phyloP scores from a whole-genome alignment of 2,797 vertebrate species.

The Netta rufina region DNA sequence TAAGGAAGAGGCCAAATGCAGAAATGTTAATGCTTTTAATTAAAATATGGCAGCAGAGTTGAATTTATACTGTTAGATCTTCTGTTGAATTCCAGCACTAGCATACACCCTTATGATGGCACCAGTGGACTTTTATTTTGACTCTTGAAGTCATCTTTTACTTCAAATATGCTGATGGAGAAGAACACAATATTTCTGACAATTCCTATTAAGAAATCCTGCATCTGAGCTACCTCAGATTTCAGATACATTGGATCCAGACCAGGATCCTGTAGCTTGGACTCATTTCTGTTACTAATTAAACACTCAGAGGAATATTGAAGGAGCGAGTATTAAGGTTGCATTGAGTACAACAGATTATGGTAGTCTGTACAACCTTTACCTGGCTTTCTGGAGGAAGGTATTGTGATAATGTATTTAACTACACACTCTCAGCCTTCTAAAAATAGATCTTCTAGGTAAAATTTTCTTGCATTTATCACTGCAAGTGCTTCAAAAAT shows the following conservation, averaged over 20 bases:
- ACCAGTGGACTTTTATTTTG: neutral
- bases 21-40: neutral
- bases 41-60: neutral
- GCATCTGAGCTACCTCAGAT: neutral
- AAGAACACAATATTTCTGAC: neutral
- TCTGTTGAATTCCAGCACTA: neutral
- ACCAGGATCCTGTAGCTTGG: neutral
- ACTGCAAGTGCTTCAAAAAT: neutral
- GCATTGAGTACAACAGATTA: neutral
- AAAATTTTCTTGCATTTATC: neutral
- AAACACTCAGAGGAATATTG: neutral
- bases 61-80: neutral
- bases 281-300: neutral
- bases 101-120: neutral
- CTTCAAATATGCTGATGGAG: neutral
- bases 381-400: neutral
- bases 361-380: neutral
- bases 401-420: neutral
- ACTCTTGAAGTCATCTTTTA: neutral
- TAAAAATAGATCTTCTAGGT: neutral
- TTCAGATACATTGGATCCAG: neutral
- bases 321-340: neutral
- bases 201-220: neutral
- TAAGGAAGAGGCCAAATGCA: neutral
- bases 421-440: neutral